Evolutionary conservation across 2,888 invertebrate species (phyloP).

Genomic region (Drosophila basisetae): DNA sequence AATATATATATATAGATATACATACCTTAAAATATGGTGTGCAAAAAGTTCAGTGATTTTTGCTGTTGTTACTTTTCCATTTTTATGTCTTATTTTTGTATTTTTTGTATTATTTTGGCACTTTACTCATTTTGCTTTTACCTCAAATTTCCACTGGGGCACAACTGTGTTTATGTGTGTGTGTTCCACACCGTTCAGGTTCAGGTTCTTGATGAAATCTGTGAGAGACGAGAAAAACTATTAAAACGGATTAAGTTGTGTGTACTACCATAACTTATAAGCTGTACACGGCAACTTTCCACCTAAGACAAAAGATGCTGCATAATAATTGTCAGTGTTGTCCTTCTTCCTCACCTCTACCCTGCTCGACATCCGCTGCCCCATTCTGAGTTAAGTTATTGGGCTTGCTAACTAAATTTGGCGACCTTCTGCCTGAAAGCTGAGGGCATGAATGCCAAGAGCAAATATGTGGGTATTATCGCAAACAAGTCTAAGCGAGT

Average conservation of each 20-base stretch:
- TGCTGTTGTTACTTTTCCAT: constrained; percentile 18
- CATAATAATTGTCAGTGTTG: constrained; percentile 57
- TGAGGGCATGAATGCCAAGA: constrained; percentile 29
- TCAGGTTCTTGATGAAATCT: constrained; percentile 57
- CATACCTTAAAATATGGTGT: constrained; percentile 2
- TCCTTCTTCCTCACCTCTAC: background rate
- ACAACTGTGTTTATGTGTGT: background rate
- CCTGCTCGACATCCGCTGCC: background rate
- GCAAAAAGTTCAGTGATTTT: constrained; percentile 38
- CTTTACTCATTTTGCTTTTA: constrained; percentile 35
- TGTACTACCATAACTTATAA: constrained; percentile 60
- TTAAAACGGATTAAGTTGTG: constrained; percentile 65
- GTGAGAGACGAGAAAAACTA: constrained; percentile 48
- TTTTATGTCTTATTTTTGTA: background rate
- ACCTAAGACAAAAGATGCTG: constrained; percentile 54
- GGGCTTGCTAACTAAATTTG: constrained; percentile 41
- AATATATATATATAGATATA: background rate
- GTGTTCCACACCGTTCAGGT: constrained; percentile 2
- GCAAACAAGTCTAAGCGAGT: constrained; percentile 40
- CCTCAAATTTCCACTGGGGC: constrained; percentile 24
- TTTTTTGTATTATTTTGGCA: constrained; percentile 23
- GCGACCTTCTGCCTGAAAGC: constrained; percentile 56
- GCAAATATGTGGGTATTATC: constrained; percentile 54
- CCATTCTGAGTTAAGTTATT: constrained; percentile 35
- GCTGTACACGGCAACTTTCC: constrained; percentile 56